Evolutionary conservation across 2,888 invertebrate genomes (phyloP).

Genomic region (Lasioglossum figueresi): DNA sequence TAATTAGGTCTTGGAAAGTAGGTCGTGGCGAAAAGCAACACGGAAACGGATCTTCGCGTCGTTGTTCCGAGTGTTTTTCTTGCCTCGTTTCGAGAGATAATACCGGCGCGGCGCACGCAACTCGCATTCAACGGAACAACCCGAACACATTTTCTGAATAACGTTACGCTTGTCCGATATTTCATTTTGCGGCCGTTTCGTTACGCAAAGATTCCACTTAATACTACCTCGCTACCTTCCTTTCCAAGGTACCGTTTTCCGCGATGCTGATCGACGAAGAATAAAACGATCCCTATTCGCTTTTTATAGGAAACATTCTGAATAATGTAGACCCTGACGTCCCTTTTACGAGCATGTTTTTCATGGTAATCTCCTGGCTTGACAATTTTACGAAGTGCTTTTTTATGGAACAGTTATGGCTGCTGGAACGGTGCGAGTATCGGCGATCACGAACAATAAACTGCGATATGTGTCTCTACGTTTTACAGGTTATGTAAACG

Average conservation of each 20-base stretch:
- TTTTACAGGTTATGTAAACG: background rate
- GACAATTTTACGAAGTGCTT: constrained; percentile 37
- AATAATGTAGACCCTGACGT: background rate
- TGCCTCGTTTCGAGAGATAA: constrained; percentile 14
- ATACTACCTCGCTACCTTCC: background rate
- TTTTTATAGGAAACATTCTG: background rate
- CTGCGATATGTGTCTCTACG: background rate
- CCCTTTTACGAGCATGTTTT: background rate
- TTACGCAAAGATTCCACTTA: background rate
- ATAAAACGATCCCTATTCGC: background rate
- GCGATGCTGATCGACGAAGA: background rate
- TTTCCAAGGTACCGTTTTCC: background rate
- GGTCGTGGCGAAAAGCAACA: constrained; percentile 47
- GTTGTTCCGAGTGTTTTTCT: constrained; percentile 16
- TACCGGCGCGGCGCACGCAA: constrained; percentile 19
- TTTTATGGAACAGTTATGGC: constrained; percentile 24
- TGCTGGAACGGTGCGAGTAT: constrained; percentile 11
- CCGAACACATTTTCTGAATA: constrained; percentile 4
- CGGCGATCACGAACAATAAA: background rate
- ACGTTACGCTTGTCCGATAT: constrained; percentile 25
- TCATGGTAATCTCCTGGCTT: constrained; percentile 1
- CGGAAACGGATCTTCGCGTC: constrained; percentile 20
- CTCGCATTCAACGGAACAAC: constrained; percentile 40
- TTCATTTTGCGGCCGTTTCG: constrained; percentile 28
- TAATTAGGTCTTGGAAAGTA: constrained; percentile 69